Evolutionary conservation across 1,140 invertebrate species (phyloP).

Genomic region (Drosophila simulans): DNA sequence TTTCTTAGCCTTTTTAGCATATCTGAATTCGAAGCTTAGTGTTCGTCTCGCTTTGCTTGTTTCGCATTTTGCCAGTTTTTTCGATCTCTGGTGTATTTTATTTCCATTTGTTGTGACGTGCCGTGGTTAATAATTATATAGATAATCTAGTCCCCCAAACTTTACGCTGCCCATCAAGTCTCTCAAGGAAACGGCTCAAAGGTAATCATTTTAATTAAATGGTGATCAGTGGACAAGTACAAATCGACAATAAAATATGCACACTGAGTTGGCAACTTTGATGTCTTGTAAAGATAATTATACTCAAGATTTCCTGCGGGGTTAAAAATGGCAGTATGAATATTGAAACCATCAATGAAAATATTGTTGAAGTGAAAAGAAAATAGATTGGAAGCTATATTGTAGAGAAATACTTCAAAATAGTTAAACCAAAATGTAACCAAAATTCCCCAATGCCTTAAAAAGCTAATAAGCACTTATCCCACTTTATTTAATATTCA

Average conservation of each 20-base stretch:
- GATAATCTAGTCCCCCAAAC: slow-evolving; percentile 37
- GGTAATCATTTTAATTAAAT: slow-evolving; percentile 22
- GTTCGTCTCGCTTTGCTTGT: slow-evolving; percentile 47
- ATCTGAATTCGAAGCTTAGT: slow-evolving; percentile 76
- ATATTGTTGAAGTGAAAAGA: not conserved
- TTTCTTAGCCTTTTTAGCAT: slow-evolving; percentile 72
- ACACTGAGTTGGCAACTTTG: slow-evolving; percentile 3
- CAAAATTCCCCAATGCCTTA: too few species aligned
- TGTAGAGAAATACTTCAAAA: too few species aligned
- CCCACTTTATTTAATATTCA: too few species aligned
- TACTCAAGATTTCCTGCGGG: not conserved
- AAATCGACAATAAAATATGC: slow-evolving; percentile 8
- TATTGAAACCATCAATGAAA: slow-evolving; percentile 5
- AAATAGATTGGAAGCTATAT: not conserved
- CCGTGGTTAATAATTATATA: slow-evolving; percentile 78
- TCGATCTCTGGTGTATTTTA: slow-evolving; percentile 36
- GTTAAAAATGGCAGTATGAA: slow-evolving; percentile 3
- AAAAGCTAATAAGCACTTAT: too few species aligned
- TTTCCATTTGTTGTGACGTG: slow-evolving; percentile 75
- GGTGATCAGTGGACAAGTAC: slow-evolving; percentile 10
- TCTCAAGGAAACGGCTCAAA: slow-evolving; percentile 49
- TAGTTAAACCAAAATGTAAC: too few species aligned
- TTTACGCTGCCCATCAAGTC: slow-evolving; percentile 40
- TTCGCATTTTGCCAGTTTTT: slow-evolving; percentile 30
- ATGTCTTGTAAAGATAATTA: not conserved